Base-by-base conservation (phyloP, 2,113 vertebrate genomes). In the Rhabdornis inornatus region DNA sequence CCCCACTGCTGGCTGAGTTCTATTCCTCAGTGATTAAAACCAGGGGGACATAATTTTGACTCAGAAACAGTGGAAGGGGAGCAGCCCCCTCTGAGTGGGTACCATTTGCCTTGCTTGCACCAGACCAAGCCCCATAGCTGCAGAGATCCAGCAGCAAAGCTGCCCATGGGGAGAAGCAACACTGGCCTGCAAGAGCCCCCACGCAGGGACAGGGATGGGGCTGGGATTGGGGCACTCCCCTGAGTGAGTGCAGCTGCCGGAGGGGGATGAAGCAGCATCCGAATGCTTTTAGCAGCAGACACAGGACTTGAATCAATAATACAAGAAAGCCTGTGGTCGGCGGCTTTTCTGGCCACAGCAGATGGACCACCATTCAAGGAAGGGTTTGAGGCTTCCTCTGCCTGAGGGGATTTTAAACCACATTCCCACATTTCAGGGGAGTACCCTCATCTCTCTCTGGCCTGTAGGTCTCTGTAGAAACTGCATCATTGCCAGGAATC, bases 301-400 rank as follows among this genome's bases (percentile, higher is more conserved):
- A 70, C 68, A 92, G 86, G 80, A 90, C 96, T 97, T 97, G 96
- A 96, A 97, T 95, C 96, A 97, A 97, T 97, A 95, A 96, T 4
- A 95, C 86, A 94, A 96, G 94, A 92, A 97, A 95, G 95, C 83
- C 90, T 97, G 95, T 90, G 89, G 94, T 94, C 68, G 88, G 60
- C 7, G 27, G 89, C 76, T 6, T 56, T 97, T 95, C 96, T 96
- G 96, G 96, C 92, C 96, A 95, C 96, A 97, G 96, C 96, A 97
- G 95, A 97, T 97, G 96, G 96, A 97, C 96, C 96, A 97, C 96
- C 96, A 96, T 94, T 97, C 95, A 77, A 97, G 96, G 96, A 90
- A 95, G 96, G 86, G 86, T 96, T 97, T 97, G 95, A 97, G 92
- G 96, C 96, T 97, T 97, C 96, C 96, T 97, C 95, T 95, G 96